These are phyloP conservation scores for Leptinotarsa defecta DNA, from an alignment of 1,140 invertebrate genomes.

Conservation along the genomic window DNA sequence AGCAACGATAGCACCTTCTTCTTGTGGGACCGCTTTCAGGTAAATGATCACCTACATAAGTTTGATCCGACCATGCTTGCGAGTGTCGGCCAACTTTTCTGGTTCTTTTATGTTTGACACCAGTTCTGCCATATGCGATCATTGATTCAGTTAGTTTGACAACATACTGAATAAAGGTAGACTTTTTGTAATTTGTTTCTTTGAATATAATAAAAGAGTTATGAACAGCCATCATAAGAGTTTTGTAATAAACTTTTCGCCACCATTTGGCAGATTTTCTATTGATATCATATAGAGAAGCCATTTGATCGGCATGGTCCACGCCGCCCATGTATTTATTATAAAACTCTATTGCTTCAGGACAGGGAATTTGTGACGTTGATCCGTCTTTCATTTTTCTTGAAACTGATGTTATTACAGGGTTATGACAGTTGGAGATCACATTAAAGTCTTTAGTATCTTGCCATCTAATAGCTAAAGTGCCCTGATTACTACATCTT, in stretches of 20 bases:
- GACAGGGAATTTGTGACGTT: neutral
- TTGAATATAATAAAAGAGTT: neutral
- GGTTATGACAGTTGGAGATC: neutral
- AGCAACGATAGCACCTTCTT: neutral
- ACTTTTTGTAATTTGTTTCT: neutral
- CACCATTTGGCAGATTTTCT: conserved; percentile 9
- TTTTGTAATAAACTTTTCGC: conserved; percentile 14
- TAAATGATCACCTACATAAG: neutral
- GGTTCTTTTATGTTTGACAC: neutral
- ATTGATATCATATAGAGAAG: neutral
- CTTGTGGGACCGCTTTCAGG: neutral
- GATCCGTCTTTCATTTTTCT: neutral
- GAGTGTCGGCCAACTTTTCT: neutral
- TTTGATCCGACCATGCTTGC: neutral
- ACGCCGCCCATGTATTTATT: conserved; percentile 14
- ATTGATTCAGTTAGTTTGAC: neutral
- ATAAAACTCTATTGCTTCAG: conserved; percentile 12
- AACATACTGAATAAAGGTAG: neutral
- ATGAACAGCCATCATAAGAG: neutral
- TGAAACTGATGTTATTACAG: neutral
- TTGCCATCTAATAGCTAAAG: neutral
- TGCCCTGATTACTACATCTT: too few relatives aligned
- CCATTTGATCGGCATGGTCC: neutral
- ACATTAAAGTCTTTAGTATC: neutral
- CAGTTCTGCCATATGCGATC: neutral